Conservation (phyloP, 2,888 invertebrate species). For the Ormyrus pomaceus region DNA sequence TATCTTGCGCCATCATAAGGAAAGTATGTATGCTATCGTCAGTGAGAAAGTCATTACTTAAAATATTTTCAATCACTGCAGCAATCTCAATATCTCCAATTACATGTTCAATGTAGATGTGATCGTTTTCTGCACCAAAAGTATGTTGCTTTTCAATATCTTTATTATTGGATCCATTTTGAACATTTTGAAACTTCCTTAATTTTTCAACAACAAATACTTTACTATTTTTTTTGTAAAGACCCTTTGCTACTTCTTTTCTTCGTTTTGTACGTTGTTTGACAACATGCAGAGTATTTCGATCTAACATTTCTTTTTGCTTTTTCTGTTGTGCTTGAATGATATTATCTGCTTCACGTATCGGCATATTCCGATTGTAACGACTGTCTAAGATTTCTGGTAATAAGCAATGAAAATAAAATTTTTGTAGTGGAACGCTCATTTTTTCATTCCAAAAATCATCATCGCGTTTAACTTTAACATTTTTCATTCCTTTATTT, state of each 20-base stretch:
- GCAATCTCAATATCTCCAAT: neutral
- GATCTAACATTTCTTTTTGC: neutral
- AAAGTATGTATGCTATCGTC: conserved; percentile 12
- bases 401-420: neutral
- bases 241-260: neutral
- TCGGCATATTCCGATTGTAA: neutral
- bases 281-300: neutral
- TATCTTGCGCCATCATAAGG: neutral
- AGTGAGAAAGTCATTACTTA: neutral
- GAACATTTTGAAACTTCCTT: neutral
- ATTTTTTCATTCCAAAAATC: too few species aligned
- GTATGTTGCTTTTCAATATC: neutral
- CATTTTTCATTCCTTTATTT: too few species aligned
- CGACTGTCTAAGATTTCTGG: neutral
- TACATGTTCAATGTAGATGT: neutral
- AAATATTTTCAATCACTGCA: neutral
- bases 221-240: neutral
- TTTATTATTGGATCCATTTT: neutral
- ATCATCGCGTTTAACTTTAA: too few species aligned
- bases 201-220: neutral
- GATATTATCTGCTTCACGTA: neutral
- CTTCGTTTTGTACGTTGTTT: neutral
- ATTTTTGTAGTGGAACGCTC: too few species aligned
- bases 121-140: neutral
- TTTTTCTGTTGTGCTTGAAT: neutral